Evolutionary conservation across 2,113 vertebrate genomes (phyloP).

Genomic region (Callipepla californica): DNA sequence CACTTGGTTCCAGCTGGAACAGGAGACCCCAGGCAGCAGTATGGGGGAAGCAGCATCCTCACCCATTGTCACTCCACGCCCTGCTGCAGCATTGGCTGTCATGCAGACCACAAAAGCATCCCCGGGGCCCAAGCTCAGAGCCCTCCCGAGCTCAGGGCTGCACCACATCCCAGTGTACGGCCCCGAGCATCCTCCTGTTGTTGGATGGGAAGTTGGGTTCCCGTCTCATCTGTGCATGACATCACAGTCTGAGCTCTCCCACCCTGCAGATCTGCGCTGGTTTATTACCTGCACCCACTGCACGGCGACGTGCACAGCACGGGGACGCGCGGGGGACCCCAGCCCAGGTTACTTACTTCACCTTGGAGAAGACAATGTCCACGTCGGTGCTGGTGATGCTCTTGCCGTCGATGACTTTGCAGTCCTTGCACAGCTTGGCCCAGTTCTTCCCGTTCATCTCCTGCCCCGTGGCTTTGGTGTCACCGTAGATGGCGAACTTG

Average conservation of each 20-base stretch:
- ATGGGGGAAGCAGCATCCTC: background rate
- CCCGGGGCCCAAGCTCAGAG: background rate
- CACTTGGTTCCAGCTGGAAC: background rate
- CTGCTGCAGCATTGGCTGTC: background rate
- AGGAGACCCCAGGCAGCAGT: background rate
- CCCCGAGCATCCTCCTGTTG: background rate
- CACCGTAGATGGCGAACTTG: constrained; percentile 92
- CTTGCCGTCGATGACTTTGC: constrained; percentile 92
- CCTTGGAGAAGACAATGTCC: constrained; percentile 97
- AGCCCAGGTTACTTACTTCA: constrained; percentile 86
- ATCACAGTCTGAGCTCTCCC: background rate
- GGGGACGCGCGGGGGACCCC: background rate
- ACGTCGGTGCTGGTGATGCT: constrained; percentile 87
- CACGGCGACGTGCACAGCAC: accelerated
- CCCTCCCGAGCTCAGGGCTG: background rate
- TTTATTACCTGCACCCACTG: accelerated
- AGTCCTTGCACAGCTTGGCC: constrained; percentile 98
- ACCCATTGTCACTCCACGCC: background rate
- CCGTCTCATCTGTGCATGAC: no score
- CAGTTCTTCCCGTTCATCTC: constrained; percentile 97
- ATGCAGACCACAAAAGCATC: background rate
- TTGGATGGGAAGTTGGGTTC: background rate
- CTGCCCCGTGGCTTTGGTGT: constrained; percentile 89
- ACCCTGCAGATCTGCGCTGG: accelerated
- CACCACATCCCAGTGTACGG: accelerated